phyloP scores from a whole-genome alignment of 2,888 invertebrate genomes.

The Drosophila lutescens region DNA sequence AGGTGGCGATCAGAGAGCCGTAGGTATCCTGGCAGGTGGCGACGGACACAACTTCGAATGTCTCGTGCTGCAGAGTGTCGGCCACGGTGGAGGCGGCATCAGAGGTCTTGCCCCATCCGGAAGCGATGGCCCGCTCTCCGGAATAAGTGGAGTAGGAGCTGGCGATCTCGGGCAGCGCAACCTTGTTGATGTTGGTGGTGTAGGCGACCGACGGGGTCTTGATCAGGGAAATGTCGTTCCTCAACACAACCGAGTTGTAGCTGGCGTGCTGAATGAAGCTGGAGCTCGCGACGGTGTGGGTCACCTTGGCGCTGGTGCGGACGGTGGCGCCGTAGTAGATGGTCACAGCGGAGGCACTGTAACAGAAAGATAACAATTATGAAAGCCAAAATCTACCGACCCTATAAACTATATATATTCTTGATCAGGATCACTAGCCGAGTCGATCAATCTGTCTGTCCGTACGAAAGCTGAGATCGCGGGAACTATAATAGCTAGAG shows the following conservation, averaged over 20 bases:
- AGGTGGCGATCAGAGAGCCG: slow-evolving; percentile 40
- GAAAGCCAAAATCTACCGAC: not conserved
- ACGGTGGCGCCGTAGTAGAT: slow-evolving; percentile 70
- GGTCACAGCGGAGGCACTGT: slow-evolving; percentile 66
- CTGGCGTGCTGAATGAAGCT: slow-evolving; percentile 82
- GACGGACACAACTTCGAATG: slow-evolving; percentile 76
- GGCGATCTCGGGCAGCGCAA: slow-evolving; percentile 57
- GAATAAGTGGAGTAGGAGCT: slow-evolving; percentile 72
- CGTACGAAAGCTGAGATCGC: too few relatives aligned
- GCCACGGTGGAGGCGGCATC: slow-evolving; percentile 61
- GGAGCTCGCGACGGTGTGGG: slow-evolving; percentile 59
- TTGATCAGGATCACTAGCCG: too few relatives aligned
- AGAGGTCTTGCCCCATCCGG: slow-evolving; percentile 84
- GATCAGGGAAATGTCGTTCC: slow-evolving; percentile 80
- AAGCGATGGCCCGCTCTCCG: slow-evolving; percentile 79
- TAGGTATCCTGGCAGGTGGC: slow-evolving; percentile 68
- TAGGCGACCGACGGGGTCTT: slow-evolving; percentile 52
- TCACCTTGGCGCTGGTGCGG: slow-evolving; percentile 66
- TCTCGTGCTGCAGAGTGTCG: slow-evolving; percentile 78
- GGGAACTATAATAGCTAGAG: too few relatives aligned
- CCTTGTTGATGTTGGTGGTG: slow-evolving; percentile 42
- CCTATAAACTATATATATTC: too few relatives aligned
- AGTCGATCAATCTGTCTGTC: too few relatives aligned
- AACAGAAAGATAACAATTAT: not conserved
- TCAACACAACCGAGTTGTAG: slow-evolving; percentile 61